Conservation (phyloP, 2,888 invertebrate species). For the Barypeithes pellucidus region DNA sequence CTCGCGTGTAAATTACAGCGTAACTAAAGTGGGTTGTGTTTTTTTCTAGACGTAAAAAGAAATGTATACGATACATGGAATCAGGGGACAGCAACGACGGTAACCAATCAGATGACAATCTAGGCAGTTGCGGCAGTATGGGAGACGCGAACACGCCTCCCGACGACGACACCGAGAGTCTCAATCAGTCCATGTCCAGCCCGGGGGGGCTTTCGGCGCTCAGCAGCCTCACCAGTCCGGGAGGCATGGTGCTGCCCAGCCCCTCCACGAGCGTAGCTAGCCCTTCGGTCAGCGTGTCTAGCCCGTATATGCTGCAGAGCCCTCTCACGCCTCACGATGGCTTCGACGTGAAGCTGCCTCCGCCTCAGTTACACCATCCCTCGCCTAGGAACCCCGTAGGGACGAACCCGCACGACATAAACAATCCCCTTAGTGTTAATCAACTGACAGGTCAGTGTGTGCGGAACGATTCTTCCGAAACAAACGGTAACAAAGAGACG, state of each 20-base stretch:
- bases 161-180: conserved; percentile 77
- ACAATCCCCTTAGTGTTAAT: conserved; percentile 93
- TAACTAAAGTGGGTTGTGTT: not conserved
- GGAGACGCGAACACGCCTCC: conserved; percentile 80
- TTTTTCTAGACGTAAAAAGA: conserved; percentile 93
- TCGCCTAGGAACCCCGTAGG: conserved; percentile 87
- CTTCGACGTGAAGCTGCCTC: conserved; percentile 67
- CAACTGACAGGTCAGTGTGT: conserved; percentile 84
- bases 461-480: conserved; percentile 67
- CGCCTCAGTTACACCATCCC: conserved; percentile 69
- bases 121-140: conserved; percentile 87
- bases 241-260: conserved; percentile 80
- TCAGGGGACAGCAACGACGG: conserved; percentile 78
- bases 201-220: conserved; percentile 79
- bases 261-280: conserved; percentile 83
- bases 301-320: conserved; percentile 74
- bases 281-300: conserved; percentile 76
- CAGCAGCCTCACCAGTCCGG: conserved; percentile 82
- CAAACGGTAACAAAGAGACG: conserved; percentile 66
- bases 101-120: conserved; percentile 81
- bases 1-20: not conserved
- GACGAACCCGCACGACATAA: conserved; percentile 92
- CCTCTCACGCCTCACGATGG: conserved; percentile 67
- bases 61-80: conserved; percentile 97
- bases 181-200: conserved; percentile 76